These are phyloP conservation scores for Macrosoma leucophasiata DNA, from an alignment of 2,888 invertebrate genomes.

Conservation along the genomic window DNA sequence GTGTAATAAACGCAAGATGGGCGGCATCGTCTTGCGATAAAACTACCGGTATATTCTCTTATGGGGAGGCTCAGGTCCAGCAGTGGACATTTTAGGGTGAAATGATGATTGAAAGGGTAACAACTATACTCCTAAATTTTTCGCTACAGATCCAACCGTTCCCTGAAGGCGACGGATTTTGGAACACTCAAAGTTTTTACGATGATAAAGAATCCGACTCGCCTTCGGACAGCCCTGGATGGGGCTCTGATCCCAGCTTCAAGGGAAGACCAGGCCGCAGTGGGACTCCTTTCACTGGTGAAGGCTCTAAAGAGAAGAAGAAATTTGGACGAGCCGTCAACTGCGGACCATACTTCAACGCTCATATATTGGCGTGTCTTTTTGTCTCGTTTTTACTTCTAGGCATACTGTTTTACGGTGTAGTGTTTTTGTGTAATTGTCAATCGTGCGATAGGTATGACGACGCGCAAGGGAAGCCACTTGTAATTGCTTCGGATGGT, in stretches of 20 bases:
- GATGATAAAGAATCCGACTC: no score
- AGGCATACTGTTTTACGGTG: conserved; percentile 32
- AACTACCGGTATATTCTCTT: no score
- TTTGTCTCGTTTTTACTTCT: conserved; percentile 32
- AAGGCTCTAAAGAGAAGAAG: neutral
- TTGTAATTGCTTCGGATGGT: conserved; percentile 11
- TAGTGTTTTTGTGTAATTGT: conserved; percentile 31
- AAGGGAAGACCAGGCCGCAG: conserved; percentile 6
- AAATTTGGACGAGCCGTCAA: conserved; percentile 34
- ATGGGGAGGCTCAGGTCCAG: no score
- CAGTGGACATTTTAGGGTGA: no score
- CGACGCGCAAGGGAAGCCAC: conserved; percentile 37
- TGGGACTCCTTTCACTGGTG: conserved; percentile 1
- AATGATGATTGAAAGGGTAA: no score
- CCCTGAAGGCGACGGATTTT: no score
- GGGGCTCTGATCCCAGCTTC: conserved; percentile 23
- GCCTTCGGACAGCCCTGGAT: neutral
- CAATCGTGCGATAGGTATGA: conserved; percentile 37
- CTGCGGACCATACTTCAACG: conserved; percentile 44
- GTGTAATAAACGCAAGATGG: neutral
- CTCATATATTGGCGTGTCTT: conserved; percentile 32
- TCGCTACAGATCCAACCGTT: neutral
- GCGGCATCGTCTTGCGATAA: no score
- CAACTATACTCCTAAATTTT: neutral
- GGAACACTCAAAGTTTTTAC: no score